These are phyloP conservation scores for Acipenser ruthenus DNA, from an alignment of 2,797 vertebrate genomes.

Conservation along the genomic window DNA sequence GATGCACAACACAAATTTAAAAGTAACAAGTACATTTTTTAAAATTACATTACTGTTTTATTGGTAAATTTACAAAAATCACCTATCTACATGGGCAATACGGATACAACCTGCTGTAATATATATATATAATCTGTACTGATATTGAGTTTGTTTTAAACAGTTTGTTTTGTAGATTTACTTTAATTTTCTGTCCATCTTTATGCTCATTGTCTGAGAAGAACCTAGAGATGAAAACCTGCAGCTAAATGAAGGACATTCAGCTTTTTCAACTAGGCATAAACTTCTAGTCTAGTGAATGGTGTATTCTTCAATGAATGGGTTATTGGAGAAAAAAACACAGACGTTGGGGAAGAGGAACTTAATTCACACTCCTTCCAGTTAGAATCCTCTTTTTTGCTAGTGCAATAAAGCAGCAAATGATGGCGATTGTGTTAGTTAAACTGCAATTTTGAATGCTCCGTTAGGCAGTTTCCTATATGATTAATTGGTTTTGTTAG, in stretches of 20 bases:
- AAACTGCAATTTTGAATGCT: slow-evolving; percentile 27
- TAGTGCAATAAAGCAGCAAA: slow-evolving; percentile 25
- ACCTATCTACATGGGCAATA: no score
- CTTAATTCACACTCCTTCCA: slow-evolving; percentile 43
- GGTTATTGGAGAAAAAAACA: not conserved
- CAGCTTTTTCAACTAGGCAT: not conserved
- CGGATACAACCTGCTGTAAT: not conserved
- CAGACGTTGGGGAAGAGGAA: slow-evolving; percentile 26
- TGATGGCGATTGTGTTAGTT: slow-evolving; percentile 31
- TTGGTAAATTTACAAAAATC: no score
- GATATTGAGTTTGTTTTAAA: no score
- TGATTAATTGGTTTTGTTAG: slow-evolving; percentile 40
- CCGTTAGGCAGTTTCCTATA: slow-evolving; percentile 31
- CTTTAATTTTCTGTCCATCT: no score
- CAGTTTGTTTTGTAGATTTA: no score
- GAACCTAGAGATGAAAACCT: not conserved
- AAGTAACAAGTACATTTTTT: no score
- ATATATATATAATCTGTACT: not conserved
- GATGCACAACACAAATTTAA: no score
- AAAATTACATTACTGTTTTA: no score
- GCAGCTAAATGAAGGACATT: not conserved
- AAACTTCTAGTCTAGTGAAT: slow-evolving; percentile 22
- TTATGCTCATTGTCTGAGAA: not conserved
- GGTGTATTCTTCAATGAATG: slow-evolving; percentile 30
- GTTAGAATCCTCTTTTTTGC: slow-evolving; percentile 34